These are phyloP conservation scores for Aproaerema taeniolella DNA, from an alignment of 2,888 invertebrate species.

Conservation along the genomic window DNA sequence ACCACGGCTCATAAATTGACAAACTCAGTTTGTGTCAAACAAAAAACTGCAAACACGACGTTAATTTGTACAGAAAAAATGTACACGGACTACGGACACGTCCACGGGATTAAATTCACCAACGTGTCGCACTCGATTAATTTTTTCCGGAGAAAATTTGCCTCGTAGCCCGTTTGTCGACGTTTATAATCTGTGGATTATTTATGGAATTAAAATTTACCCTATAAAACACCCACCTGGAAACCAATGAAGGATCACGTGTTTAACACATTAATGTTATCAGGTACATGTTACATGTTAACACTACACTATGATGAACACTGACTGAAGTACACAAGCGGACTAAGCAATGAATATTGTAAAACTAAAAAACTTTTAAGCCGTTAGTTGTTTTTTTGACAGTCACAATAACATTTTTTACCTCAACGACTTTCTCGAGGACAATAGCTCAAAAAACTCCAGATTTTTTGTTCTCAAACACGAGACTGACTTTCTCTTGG, in stretches of 20 bases:
- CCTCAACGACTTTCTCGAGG: slow-evolving; percentile 59
- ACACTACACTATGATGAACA: slow-evolving; percentile 8
- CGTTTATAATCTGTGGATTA: slow-evolving; percentile 41
- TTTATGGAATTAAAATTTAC: slow-evolving; percentile 28
- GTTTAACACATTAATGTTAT: neutral
- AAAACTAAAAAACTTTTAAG: slow-evolving; percentile 62
- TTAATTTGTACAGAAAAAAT: slow-evolving; percentile 49
- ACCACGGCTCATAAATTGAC: slow-evolving; percentile 28
- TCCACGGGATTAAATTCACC: slow-evolving; percentile 64
- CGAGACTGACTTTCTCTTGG: slow-evolving; percentile 59
- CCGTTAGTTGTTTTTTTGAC: slow-evolving; percentile 51
- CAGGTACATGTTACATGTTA: neutral
- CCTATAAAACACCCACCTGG: slow-evolving; percentile 28
- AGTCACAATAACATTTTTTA: slow-evolving; percentile 56
- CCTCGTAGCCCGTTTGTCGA: slow-evolving; percentile 43
- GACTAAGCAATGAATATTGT: slow-evolving; percentile 46
- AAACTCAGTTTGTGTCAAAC: slow-evolving; percentile 34
- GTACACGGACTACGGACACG: slow-evolving; percentile 45
- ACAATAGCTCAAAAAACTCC: slow-evolving; percentile 56
- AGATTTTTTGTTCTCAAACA: slow-evolving; percentile 42
- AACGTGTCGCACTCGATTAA: slow-evolving; percentile 54
- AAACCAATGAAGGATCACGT: neutral
- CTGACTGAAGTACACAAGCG: slow-evolving; percentile 41
- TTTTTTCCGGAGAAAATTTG: slow-evolving; percentile 51
- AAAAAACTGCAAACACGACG: slow-evolving; percentile 44